Conservation (phyloP, 2,797 vertebrate genomes). For the Columba guinea region DNA sequence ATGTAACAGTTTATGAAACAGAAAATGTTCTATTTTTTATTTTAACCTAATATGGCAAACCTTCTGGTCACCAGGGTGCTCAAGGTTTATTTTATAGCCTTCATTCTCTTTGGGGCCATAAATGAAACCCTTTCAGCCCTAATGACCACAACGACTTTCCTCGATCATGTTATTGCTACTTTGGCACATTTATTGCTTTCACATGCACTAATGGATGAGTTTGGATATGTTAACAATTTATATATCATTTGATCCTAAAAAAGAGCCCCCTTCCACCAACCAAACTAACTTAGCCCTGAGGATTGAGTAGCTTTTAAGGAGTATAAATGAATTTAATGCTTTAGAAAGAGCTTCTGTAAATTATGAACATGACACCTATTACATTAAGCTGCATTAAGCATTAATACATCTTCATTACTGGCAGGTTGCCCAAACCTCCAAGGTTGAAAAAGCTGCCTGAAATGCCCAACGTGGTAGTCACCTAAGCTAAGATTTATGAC, state of each 20-base stretch:
- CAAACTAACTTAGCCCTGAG: constrained; percentile 91
- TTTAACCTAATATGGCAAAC: constrained; percentile 26
- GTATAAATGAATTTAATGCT: constrained; percentile 99
- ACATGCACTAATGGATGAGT: constrained; percentile 97
- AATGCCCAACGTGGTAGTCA: constrained; percentile 72
- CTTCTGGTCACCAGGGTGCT: constrained; percentile 45
- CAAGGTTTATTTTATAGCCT: constrained; percentile 73
- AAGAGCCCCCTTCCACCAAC: constrained; percentile 78
- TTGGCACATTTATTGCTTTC: constrained; percentile 92
- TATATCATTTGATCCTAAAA: constrained; percentile 96
- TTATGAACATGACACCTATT: constrained; percentile 99
- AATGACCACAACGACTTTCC: constrained; percentile 84
- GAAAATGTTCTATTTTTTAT: constrained; percentile 28
- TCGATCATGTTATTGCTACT: constrained; percentile 82
- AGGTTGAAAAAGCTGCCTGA: constrained; percentile 96
- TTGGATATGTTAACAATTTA: constrained; percentile 99
- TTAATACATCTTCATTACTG: constrained; percentile 99
- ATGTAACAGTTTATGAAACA: not conserved
- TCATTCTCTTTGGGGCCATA: constrained; percentile 76
- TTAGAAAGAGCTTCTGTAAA: constrained; percentile 99
- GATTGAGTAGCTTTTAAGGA: constrained; percentile 99
- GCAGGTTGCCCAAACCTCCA: constrained; percentile 94
- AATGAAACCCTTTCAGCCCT: constrained; percentile 85
- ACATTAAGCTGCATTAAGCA: constrained; percentile 99
- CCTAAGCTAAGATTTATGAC: constrained; percentile 71